Evolutionary conservation across 35 echinoderm and acorn worm genomes (phyloP), one percentile per base, ranked within the genome.

Genomic region (Apostichopus californicus): DNA sequence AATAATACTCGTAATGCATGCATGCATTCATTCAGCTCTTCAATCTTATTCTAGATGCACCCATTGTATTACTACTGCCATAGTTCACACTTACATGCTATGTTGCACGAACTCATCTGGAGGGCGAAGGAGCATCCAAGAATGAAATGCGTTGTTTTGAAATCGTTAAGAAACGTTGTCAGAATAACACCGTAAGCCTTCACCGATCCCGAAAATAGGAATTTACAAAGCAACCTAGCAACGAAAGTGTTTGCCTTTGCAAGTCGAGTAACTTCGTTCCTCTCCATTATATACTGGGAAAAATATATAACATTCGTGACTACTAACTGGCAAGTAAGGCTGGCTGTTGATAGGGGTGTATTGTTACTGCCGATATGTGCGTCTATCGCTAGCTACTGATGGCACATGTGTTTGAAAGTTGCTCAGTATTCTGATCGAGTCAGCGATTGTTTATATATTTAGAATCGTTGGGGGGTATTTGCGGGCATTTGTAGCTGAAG

Each of bases 141-240:
- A 15, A 82, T 55, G n/a, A 82, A 82, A 22, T 82, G 55, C 8
- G 34, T 82, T 53, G 80, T 55, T 55, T 53, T n/a, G 46, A 82
- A 82, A 55, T 82, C 22, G 13, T 82, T n/a, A 0, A 82, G 12
- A 26, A 82, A 53, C 20, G 80, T 82, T 57, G 26, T 24, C 5
- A 57, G 18, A 82, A 82, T 25, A 53, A 82, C 80, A 8, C 80
- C 80, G n/a, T 34, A 82, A 53, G 22, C 21, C n/a, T 82, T 82
- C 80, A 82, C 46, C 12, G 25, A 82, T 14, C 80, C 24, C 9
- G 1, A 5, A 15, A 46, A 9, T 17, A 82, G n/a, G 18, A 82
- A 82, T 52, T 82, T 82, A 46, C 28, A 82, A 82, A 82, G 20
- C 8, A 22, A 82, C 25, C 80, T 82, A 5, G 80, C 28, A 15